Base-by-base conservation (phyloP, 2,888 invertebrate species). In the Petrolisthes manimaculis region DNA sequence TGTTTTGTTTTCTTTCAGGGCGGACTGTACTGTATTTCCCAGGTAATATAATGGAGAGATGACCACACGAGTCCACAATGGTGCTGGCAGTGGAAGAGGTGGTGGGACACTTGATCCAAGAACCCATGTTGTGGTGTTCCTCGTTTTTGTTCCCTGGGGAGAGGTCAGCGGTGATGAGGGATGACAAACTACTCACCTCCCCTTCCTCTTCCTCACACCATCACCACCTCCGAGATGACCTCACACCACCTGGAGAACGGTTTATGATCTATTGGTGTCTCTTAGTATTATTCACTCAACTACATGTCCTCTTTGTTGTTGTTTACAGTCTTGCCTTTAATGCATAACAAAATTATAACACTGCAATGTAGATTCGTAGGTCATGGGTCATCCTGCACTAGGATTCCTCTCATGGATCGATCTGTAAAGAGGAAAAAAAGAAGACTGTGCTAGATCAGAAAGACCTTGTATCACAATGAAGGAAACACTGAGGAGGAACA, bases 251-350 rank as follows among this genome's bases (percentile, higher is more conserved):
- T 0, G 86, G 86, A 0, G 86, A 86, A 18, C 55, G 86, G 37
- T 75, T 86, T 21, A 86, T 86, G 67, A 21, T 86, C 8, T 86
- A 81, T 67, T 86, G 86, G 86, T 86, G 86, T 18, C 61, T 86
- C 56, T 54, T 86, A 74, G 86, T 86, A 8, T 75, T 86, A 0
- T 86, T 75, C 9, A 82, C 86, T 61, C 86, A 86, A 54, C 75
- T 86, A 2, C 82, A 86, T 24, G 67, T 71, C 14, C 81, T 86
- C 53, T 86, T 74, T n/a, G 37, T 85, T 21, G 55, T 85, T n/a
- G 77, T 84, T 9, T 56, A 84, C 37, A 75, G 18, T 9, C 75
- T 84, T 9, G 75, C 51, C 18, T 12, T 51, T 9, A 51, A 78
- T 14, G 18, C 78, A 55, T 37, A 37, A 37, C 37, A 37, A 37